Base-by-base conservation (phyloP, 1,140 invertebrate genomes). In the Acromyrmex echinatior region DNA sequence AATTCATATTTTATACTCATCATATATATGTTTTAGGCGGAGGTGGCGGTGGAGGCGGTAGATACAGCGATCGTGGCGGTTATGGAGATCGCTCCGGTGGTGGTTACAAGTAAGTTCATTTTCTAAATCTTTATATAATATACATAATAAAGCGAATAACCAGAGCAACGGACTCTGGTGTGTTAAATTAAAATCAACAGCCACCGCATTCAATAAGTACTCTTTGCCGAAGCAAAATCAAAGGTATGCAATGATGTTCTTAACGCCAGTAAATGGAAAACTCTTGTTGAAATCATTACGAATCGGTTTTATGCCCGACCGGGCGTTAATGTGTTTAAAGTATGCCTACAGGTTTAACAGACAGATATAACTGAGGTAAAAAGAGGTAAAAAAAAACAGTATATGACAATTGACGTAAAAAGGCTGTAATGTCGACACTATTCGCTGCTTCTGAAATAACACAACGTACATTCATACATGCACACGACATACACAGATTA, bases 281-380 rank as follows among this genome's bases (percentile, higher is more conserved):
- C 28, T 87, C 45, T 93, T 94, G 92, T 93, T 91, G 76, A 81
- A 74, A 79, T 91, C 76, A 86, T 93, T 93, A 81, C 81, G 92
- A 92, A 56, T 92, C 92, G 88, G 92, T 92, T 91, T 94, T 91
- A 90, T 94, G 93, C 93, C 93, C 90, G 49, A 90, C 93, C 87
- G 95, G 86, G 92, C 88, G 92, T 95, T 95, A 95, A 95, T 95
- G 92, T 95, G 92, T 95, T 95, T 95, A 79, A 95, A 95, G 95
- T 95, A 94, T 95, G 95, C 95, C 95, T 95, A 93, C 95, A 95
- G 95, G 95, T 95, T 95, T 95, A 95, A 95, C 94, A 92, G 94
- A 95, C 94, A 95, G 93, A 93, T 95, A 93, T 94, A 93, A 94
- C 94, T 94, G 94, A 49, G 45, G 93, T 95, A 93, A 92, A 82